Base-by-base conservation (phyloP, 2,888 invertebrate species). In the Cephus runcator region DNA sequence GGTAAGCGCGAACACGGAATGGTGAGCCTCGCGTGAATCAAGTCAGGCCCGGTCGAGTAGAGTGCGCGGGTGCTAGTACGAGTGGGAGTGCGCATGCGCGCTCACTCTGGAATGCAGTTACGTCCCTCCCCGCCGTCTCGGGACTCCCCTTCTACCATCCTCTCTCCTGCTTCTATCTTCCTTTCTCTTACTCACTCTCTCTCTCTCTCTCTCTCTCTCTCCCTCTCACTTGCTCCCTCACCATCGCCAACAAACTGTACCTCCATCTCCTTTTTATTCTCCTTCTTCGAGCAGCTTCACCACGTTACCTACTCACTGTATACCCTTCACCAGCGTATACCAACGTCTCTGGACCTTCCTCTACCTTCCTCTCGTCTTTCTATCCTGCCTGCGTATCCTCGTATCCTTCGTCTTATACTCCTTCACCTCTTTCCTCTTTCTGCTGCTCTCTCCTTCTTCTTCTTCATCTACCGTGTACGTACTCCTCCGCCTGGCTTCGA, bases 41-140 rank as follows among this genome's bases (percentile, higher is more conserved):
- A 75, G 76, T 69, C 77, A 40, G 77, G 75, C 73, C 69, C 77
- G 77, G 79, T 81, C 82, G 77, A 73, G 75, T 34, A 74, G 80
- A 86, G 87, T 86, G 85, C 83, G 87, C 86, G 86, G 86, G 85
- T 85, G 86, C 84, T 80, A 82, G 80, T 79, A 82, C 84, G 74
- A 35, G 74, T 74, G 74, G 77, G 81, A 80, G 79, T 77, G 75
- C 86, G 83, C 85, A 86, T 85, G 85, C 85, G 85, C 83, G 78
- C 77, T 40, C 76, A 31, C 79, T 81, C 56, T 85, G 86, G 86
- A 86, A 86, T 86, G 85, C 75, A 31, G 75, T 35, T 71, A 30
- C 34, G 33, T 35, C 75, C 77, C 79, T 71, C 75, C 35, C 23
- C 68, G 33, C 56, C 15, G 75, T 34, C 34, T 34, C 33, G 31